phyloP scores from a whole-genome alignment of 2,113 vertebrate genomes.

The Octodon degus region DNA sequence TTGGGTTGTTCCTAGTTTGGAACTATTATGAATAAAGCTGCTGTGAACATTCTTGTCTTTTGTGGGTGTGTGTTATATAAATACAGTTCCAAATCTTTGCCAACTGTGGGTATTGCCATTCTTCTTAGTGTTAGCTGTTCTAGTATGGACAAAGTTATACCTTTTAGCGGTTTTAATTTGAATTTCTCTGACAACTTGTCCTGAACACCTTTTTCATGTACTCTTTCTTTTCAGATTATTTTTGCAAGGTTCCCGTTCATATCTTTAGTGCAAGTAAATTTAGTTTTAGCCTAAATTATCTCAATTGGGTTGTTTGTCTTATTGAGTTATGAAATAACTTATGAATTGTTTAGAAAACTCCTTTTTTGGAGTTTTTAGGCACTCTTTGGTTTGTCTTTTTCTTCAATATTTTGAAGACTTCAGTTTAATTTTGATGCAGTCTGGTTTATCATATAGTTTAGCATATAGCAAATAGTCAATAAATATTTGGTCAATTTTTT shows the following conservation, averaged over 20 bases:
- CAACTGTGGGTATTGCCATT: neutral
- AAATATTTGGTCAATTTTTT: slow-evolving; percentile 9
- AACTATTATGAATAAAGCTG: neutral
- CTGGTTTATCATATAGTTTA: neutral
- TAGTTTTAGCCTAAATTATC: slow-evolving; percentile 51
- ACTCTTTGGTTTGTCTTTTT: neutral
- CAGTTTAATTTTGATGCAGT: slow-evolving; percentile 16
- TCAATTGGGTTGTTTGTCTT: neutral
- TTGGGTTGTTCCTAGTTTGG: slow-evolving; percentile 15
- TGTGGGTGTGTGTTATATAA: slow-evolving; percentile 26
- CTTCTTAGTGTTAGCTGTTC: slow-evolving; percentile 29
- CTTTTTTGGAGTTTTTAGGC: slow-evolving; percentile 7
- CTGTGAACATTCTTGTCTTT: neutral
- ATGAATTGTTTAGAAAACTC: neutral
- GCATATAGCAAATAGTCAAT: neutral
- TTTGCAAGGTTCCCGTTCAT: neutral
- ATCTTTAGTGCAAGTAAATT: neutral
- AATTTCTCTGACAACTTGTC: neutral
- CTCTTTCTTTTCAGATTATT: neutral
- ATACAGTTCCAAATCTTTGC: neutral
- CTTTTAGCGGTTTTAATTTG: slow-evolving; percentile 22
- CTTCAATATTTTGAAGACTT: slow-evolving; percentile 13
- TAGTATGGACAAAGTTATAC: neutral
- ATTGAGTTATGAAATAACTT: slow-evolving; percentile 45
- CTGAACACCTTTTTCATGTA: slow-evolving; percentile 6